Base-by-base conservation (phyloP, 2,797 vertebrate species). In the Schizopygopsis malacanthus region DNA sequence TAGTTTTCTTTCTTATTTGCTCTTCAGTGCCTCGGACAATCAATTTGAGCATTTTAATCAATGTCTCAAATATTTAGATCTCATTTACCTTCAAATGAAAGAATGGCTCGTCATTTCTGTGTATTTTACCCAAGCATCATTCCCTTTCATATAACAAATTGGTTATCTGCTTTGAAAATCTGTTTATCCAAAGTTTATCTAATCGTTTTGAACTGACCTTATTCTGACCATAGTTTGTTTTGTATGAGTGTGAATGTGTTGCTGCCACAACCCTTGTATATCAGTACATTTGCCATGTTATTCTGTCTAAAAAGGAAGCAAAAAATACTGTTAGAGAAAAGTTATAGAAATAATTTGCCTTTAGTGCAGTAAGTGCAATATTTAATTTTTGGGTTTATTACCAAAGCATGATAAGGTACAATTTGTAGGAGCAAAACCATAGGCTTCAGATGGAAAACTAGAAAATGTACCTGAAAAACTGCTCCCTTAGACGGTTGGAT, bases 21-120 rank as follows among this genome's bases (percentile, higher is more conserved):
- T 85, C 47, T 83, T 50, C n/a, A 65, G 88, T 91, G 92, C 92
- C 87, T 93, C 85, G 80, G 94, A 94, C 94, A 94, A 94, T 94
- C 94, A 91, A 73, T 45, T 83, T 77, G 82, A 33, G 76, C 56
- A 82, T 41, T 81, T 82, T 86, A 15, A 59, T 70, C 41, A n/a
- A 45, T 76, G 82, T 78, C 71, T 86, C 16, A 45, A 45, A 77
- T 71, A 59, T 61, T 63, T 84, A 63, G 52, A 83, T 45, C 45
- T 39, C 9, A 6, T 85, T 76, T 71, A 18, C 50, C 28, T 41
- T 79, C 20, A 79, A 16, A 67, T 59, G 18, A 59, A 79, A 18
- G 37, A 63, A 61, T 65, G 54, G 2, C 41, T 78, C 22, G 15
- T 69, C n/a, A 56, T 78, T 67, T 78, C 5, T 43, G 15, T 54